phyloP scores from a whole-genome alignment of 2,888 invertebrate species.

The Ptilodon capucinus region DNA sequence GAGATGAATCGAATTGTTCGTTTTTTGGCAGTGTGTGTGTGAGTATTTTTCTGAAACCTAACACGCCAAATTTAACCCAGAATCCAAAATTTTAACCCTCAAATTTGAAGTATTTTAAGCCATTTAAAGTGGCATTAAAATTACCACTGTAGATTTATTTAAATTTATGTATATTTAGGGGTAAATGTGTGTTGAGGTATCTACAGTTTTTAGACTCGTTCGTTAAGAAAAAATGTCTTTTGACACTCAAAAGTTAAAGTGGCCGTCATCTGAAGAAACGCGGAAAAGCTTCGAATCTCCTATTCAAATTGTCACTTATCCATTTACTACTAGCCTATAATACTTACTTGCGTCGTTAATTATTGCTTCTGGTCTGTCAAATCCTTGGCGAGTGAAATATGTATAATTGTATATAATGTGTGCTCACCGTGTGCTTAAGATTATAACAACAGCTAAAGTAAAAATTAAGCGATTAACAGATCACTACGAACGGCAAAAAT shows the following conservation, averaged over 20 bases:
- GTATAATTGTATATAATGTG: slow-evolving; percentile 66
- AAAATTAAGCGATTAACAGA: slow-evolving; percentile 63
- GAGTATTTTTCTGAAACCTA: no score
- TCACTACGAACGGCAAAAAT: slow-evolving; percentile 71
- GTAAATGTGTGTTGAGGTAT: background rate
- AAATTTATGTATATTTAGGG: no score
- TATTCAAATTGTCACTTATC: slow-evolving; percentile 41
- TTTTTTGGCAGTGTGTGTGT: no score
- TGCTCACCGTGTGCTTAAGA: slow-evolving; percentile 69
- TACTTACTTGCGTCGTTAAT: slow-evolving; percentile 62
- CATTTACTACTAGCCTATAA: slow-evolving; percentile 56
- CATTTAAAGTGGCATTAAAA: no score
- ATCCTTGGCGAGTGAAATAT: slow-evolving; percentile 70
- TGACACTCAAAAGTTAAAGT: slow-evolving; percentile 64
- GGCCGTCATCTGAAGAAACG: slow-evolving; percentile 14
- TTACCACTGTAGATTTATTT: no score
- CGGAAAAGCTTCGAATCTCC: slow-evolving; percentile 29
- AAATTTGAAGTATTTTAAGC: no score
- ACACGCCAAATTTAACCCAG: no score
- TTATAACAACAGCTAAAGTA: slow-evolving; percentile 58
- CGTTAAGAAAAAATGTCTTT: slow-evolving; percentile 58
- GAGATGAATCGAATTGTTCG: no score
- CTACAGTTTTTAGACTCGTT: slow-evolving; percentile 20
- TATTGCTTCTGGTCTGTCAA: slow-evolving; percentile 75
- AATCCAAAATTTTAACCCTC: no score